Evolutionary conservation across 2,888 invertebrate species (phyloP), one percentile per base, ranked within the genome.

Genomic region (Pandemis heparana): DNA sequence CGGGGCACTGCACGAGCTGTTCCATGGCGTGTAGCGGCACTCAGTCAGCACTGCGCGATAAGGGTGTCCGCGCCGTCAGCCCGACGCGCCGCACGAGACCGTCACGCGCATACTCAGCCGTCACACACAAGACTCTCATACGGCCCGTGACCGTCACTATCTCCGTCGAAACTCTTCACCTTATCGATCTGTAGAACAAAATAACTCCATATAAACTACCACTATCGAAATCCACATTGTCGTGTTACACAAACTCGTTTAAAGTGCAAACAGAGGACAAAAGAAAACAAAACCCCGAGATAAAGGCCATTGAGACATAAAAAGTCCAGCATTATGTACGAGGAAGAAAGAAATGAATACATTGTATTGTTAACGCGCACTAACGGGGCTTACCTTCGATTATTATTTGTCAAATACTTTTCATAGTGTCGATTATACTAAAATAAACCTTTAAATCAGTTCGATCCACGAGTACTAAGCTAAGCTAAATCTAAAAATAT

Each of bases 1-100:
- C 97, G 70, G 98, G 98, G 89, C 98, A 98, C 87, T 96, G 95
- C 81, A 95, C 87, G 71, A 89, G 88, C 78, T 90, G 91, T 80
- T 94, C 94, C 95, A 95, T 95, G 78, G 82, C 88, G 78, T 79
- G 80, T 80, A 79, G 76, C 76, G 69, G 70, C 66, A 62, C 69
- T 56, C 23, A 56, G 16, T 62, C 65, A 66, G 53, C 41, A 53
- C 53, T 8, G 16, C 76, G 14, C 18, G 14, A 60, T 14, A 23
- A 16, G 64, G 56, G 10, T 70, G 76, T 75, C 65, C 76, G 79
- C 77, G 83, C 86, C 86, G 85, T 88, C 82, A 86, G 80, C 85
- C 82, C 80, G 81, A 84, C 84, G 82, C 86, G 82, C 82, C 85
- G 80, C 83, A 82, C 86, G 83, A 85, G 85, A 86, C 85, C 87